Evolutionary conservation across 2,888 invertebrate genomes (phyloP), one percentile per base, ranked within the genome.

Genomic region (Dorcus hopei): DNA sequence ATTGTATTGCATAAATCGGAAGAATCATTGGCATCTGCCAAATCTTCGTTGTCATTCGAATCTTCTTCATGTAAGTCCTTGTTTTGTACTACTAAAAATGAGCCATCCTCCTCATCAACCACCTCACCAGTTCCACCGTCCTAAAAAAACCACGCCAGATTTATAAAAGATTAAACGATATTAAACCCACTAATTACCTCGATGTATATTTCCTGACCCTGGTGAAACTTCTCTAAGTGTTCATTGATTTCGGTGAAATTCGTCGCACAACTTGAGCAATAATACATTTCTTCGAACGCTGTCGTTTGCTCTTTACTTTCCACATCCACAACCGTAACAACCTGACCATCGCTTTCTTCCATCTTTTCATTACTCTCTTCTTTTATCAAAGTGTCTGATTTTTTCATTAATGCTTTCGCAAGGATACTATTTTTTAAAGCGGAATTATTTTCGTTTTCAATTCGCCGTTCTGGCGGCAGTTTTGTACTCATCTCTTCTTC

Each of bases 141-240:
- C 57, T 57, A 38, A 23, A 57, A 57, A 6, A 4, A 33, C 3
- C 26, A 33, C 26, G 26, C 6, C 0, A 33, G 26, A 33, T 19
- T 19, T 19, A 19, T 3, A 3, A 2, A 19, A 2, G 19, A 14
- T 14, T 1, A 14, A 33, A 33, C 26, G 0, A 33, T 3, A 33
- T 45, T 23, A 52, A 49, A 48, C 1, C 3, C 7, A 51, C 52
- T 49, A 41, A 42, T 61, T 77, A 83, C 86, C 81, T 86, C 87
- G 57, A 88, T 78, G 49, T 87, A 81, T 54, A 88, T 86, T 74
- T 88, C 86, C 70, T 89, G 86, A 51, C 87, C 85, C 70, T 82
- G 84, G 68, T 89, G 88, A 68, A 81, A 87, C 62, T 82, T 81
- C 60, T 83, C 82, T 66, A 89, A 84, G 69, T 89, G 88, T 1